Conservation (phyloP, 2,888 invertebrate species). For the Sepioteuthis lessoniana region DNA sequence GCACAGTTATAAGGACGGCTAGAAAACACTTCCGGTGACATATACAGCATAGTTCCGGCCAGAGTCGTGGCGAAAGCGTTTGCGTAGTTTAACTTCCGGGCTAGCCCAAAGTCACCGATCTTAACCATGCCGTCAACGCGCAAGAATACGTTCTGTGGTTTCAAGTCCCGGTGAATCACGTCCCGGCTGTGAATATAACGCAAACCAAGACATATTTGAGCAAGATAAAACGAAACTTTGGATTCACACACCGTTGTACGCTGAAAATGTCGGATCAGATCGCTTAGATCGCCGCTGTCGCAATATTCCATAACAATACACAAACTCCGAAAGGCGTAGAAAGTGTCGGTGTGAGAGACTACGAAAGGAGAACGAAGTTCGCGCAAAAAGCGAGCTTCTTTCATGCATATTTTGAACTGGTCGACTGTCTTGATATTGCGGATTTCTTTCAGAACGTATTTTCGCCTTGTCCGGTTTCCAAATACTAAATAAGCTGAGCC, state of each 20-base stretch:
- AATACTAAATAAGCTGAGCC: neutral
- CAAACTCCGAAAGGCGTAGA: neutral
- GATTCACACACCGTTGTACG: neutral
- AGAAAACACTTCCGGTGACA: neutral
- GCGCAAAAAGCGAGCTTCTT: neutral
- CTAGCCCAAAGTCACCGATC: conserved; percentile 25
- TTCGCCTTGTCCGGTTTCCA: neutral
- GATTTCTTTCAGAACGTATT: conserved; percentile 40
- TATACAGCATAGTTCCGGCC: neutral
- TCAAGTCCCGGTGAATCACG: conserved; percentile 41
- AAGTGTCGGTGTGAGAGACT: neutral
- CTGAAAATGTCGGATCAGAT: neutral
- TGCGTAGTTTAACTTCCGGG: neutral
- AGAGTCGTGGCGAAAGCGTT: neutral
- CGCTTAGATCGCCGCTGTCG: neutral
- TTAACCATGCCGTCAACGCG: neutral
- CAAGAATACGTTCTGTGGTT: conserved; percentile 18
- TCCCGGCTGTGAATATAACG: conserved; percentile 33
- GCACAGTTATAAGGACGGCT: neutral
- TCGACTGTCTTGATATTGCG: neutral
- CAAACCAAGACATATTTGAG: neutral
- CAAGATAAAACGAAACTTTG: neutral
- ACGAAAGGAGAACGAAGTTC: conserved; percentile 1
- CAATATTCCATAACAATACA: conserved; percentile 37
- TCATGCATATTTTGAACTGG: neutral